A percentile compares a stretch with the other conserved stretches of the same genome.
Conservation (phyloP, 2,888 invertebrate genomes). For the Tenthredo livida region DNA sequence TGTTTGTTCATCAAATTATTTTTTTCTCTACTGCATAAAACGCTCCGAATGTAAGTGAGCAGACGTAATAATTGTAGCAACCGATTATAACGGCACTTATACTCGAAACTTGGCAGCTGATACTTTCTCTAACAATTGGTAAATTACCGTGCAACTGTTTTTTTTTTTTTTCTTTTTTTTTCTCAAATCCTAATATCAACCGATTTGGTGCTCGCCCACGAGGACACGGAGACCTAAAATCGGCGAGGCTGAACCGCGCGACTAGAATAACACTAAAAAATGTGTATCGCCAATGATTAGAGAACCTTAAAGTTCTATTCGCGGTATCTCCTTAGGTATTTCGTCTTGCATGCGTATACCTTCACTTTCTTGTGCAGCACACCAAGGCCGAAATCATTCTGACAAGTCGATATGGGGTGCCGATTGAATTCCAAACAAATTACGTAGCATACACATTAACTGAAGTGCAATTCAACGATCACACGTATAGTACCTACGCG, state of each 20-base stretch:
- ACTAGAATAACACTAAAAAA: background rate
- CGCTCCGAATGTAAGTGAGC: background rate
- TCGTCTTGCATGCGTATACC: background rate
- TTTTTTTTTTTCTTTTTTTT: background rate
- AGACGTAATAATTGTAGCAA: background rate
- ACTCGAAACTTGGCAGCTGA: background rate
- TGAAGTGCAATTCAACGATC: background rate
- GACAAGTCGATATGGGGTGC: background rate
- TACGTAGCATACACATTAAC: background rate
- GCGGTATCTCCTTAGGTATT: background rate
- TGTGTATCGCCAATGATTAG: background rate
- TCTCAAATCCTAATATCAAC: background rate
- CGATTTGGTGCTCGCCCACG: background rate
- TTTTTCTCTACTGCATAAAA: background rate
- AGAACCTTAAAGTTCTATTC: background rate
- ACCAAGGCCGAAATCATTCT: background rate
- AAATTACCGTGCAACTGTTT: slow-evolving; percentile 5
- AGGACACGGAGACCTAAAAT: background rate
- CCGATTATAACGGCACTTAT: slow-evolving; percentile 30
- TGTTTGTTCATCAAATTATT: background rate
- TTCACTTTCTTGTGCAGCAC: background rate
- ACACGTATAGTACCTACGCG: no score
- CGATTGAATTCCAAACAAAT: background rate
- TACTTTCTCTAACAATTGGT: slow-evolving; percentile 35
- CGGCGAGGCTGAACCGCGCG: background rate